Percentiles rank a stretch among this genome's conserved stretches.
Evolutionary conservation across 2,797 vertebrate species (phyloP).

Genomic region (Diplodus puntazzo): DNA sequence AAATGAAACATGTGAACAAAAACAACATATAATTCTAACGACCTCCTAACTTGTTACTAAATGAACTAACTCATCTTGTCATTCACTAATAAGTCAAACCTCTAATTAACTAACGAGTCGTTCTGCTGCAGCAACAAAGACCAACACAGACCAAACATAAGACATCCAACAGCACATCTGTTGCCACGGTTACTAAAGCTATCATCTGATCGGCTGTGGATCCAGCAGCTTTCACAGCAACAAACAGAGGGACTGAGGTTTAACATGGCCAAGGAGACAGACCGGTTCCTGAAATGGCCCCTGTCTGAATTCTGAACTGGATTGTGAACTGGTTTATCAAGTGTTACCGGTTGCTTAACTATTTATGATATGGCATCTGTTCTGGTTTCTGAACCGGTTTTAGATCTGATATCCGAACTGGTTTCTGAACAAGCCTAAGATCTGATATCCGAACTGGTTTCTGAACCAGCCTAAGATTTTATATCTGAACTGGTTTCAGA

Average conservation of each 20-base stretch:
- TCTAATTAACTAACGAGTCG: neutral
- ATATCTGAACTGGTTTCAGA: too few relatives aligned
- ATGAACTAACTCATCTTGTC: neutral
- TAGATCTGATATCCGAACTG: neutral
- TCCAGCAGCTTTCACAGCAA: conserved; percentile 2
- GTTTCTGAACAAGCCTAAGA: too few relatives aligned
- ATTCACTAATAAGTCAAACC: neutral
- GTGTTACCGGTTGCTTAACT: neutral
- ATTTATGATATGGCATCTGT: neutral
- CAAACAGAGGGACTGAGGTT: neutral
- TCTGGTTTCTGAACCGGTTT: neutral
- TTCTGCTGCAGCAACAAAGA: conserved; percentile 8
- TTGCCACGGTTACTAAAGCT: conserved; percentile 1
- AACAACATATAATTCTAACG: neutral
- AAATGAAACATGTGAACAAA: conserved; percentile 23
- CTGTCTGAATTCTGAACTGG: neutral
- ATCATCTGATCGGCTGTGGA: conserved; percentile 8
- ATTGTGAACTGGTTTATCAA: neutral
- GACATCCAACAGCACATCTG: neutral
- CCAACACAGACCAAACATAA: neutral
- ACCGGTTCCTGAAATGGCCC: conserved; percentile 1
- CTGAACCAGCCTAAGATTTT: too few relatives aligned
- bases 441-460: too few relatives aligned
- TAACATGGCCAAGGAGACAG: neutral
- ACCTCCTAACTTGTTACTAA: neutral